phyloP scores from a whole-genome alignment of 2,888 invertebrate genomes.

The Eupithecia tripunctaria region DNA sequence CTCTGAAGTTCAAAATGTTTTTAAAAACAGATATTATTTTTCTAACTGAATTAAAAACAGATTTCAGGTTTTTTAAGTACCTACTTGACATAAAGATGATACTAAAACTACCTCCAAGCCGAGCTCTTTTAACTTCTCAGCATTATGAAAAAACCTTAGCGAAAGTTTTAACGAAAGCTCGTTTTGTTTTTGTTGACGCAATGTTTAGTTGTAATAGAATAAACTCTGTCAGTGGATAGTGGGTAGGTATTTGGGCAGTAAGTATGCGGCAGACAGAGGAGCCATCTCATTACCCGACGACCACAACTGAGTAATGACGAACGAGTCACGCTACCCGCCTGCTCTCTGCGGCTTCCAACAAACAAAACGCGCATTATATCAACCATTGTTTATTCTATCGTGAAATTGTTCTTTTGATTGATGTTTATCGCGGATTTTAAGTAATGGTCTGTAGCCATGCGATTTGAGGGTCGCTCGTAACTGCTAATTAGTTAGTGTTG shows the following conservation, averaged over 20 bases:
- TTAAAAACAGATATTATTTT: not conserved
- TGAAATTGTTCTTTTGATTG: conserved; percentile 43
- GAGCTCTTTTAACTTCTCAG: not conserved
- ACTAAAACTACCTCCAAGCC: not conserved
- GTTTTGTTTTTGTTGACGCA: not conserved
- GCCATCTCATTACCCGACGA: conserved; percentile 74
- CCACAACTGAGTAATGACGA: conserved; percentile 73
- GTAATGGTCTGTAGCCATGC: conserved; percentile 39
- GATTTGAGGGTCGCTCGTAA: conserved; percentile 36
- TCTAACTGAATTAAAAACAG: not conserved
- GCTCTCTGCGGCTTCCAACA: conserved; percentile 60
- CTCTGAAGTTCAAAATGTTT: not conserved
- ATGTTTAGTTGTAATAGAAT: not conserved
- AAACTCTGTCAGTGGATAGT: not conserved
- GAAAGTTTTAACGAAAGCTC: not conserved
- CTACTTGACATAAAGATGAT: not conserved
- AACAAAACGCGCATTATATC: conserved; percentile 57
- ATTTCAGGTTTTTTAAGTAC: not conserved
- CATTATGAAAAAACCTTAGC: not conserved
- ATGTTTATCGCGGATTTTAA: conserved; percentile 39
- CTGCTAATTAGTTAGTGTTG: conserved; percentile 38
- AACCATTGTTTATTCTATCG: conserved; percentile 44
- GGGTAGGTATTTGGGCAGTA: conserved; percentile 23
- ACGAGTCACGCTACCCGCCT: conserved; percentile 60
- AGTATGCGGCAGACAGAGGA: conserved; percentile 53